phyloP scores from a whole-genome alignment of 2,113 vertebrate genomes.

The Poeciliopsis turrubarensis region DNA sequence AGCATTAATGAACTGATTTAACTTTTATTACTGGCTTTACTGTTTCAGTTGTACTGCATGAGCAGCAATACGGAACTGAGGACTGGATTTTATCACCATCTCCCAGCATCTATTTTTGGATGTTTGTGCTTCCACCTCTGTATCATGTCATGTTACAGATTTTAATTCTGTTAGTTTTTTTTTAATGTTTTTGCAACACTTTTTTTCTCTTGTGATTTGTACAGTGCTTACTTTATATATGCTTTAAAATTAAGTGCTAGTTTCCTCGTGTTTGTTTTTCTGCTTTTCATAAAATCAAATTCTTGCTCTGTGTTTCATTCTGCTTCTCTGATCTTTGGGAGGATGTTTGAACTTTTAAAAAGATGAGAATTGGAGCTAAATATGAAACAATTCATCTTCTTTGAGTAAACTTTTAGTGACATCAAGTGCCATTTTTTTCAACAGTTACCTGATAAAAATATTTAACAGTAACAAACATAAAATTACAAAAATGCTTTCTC shows the following conservation, averaged over 20 bases:
- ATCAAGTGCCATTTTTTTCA: no score
- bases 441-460: no score
- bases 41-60: no score
- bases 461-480: no score
- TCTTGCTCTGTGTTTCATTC: not conserved
- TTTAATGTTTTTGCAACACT: no score
- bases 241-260: not conserved
- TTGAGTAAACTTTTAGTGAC: no score
- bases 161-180: not conserved
- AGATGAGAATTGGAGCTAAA: no score
- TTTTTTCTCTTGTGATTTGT: not conserved
- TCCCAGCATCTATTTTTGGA: not conserved
- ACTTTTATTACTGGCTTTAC: not conserved
- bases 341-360: no score
- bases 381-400: no score
- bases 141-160: not conserved
- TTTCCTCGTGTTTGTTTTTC: not conserved
- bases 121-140: not conserved
- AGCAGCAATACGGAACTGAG: not conserved
- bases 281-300: not conserved
- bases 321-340: not conserved
- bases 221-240: slow-evolving; percentile 20
- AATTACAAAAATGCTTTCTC: no score
- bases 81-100: not conserved
- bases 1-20: no score